These are phyloP conservation scores for Idris sp. DNA, from an alignment of 1,140 invertebrate species.

Conservation along the genomic window DNA sequence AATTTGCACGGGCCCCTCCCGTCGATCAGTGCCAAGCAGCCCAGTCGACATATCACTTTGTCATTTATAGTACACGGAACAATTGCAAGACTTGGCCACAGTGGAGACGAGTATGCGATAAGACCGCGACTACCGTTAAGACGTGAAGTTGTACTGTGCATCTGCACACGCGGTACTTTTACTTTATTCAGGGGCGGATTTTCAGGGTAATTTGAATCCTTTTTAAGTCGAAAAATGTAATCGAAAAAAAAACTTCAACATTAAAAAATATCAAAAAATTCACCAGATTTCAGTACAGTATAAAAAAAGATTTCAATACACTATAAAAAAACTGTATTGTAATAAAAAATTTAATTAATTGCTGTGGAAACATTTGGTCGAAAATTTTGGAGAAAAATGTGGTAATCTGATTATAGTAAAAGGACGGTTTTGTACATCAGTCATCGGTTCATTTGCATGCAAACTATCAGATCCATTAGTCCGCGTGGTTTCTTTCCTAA, in stretches of 20 bases:
- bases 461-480: too few species aligned
- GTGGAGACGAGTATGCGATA: conserved; percentile 39
- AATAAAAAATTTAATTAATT: too few species aligned
- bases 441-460: too few species aligned
- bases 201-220: conserved; percentile 7
- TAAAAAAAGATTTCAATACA: too few species aligned
- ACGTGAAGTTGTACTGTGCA: conserved; percentile 25
- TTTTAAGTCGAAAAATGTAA: background rate
- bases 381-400: too few species aligned
- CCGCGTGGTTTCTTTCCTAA: too few species aligned
- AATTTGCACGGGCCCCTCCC: conserved; percentile 36
- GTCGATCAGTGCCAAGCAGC: conserved; percentile 40
- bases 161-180: conserved; percentile 42
- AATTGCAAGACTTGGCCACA: conserved; percentile 28
- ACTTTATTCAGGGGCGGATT: conserved; percentile 44
- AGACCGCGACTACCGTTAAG: conserved; percentile 53
- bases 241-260: too few species aligned
- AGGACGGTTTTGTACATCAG: background rate
- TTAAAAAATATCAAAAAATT: too few species aligned
- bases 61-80: conserved; percentile 50
- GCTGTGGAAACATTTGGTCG: too few species aligned
- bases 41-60: conserved; percentile 34
- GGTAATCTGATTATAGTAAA: too few species aligned
- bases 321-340: too few species aligned
- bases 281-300: too few species aligned